Conservation (phyloP, 2,797 vertebrate genomes). For the Phyllotis vaccarum region DNA sequence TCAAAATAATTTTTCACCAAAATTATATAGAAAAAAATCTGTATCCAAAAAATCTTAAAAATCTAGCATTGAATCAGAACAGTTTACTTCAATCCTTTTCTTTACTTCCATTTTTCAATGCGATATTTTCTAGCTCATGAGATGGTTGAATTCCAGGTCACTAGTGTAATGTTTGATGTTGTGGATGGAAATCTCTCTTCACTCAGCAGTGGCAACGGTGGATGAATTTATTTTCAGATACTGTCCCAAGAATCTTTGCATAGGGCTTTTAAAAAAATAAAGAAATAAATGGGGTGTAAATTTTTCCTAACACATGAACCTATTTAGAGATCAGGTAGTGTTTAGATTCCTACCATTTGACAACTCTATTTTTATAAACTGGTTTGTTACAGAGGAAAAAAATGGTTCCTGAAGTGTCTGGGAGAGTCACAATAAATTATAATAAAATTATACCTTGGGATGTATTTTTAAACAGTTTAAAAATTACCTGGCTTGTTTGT, state of each 20-base stretch:
- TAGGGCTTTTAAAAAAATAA: not conserved
- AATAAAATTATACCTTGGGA: conserved; percentile 40
- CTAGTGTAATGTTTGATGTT: not conserved
- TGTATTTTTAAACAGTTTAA: not conserved
- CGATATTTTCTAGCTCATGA: conserved; percentile 10
- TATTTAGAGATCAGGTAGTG: not conserved
- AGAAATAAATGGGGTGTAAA: not conserved
- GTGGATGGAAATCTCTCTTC: not conserved
- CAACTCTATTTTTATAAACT: conserved; percentile 54
- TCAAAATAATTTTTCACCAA: not conserved
- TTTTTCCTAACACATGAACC: not conserved
- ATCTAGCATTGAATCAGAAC: not conserved
- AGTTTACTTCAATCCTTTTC: not conserved
- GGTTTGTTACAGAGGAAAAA: not conserved
- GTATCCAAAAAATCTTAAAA: not conserved
- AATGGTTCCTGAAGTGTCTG: conserved; percentile 54
- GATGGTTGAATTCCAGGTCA: not conserved
- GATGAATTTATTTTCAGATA: not conserved
- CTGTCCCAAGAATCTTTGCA: not conserved
- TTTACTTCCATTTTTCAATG: not conserved
- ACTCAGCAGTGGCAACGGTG: not conserved
- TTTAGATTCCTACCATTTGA: conserved; percentile 10
- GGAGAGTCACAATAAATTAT: conserved; percentile 61
- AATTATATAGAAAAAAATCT: not conserved
- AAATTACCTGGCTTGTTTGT: not conserved